phyloP scores from a whole-genome alignment of 2,113 vertebrate genomes.

The Cariama cristata region DNA sequence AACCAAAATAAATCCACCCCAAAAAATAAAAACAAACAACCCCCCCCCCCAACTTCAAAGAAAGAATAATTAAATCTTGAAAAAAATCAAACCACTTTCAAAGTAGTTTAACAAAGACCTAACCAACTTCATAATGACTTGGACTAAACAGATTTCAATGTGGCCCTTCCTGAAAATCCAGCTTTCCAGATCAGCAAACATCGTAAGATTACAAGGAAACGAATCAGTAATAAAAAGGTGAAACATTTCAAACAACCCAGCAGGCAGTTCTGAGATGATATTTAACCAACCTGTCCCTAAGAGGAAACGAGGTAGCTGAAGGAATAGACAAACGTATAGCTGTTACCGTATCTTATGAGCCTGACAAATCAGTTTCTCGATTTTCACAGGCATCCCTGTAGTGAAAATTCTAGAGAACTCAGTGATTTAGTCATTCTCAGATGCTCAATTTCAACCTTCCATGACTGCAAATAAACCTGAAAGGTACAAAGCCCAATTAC shows the following conservation, averaged over 20 bases:
- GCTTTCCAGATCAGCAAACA: constrained; percentile 1
- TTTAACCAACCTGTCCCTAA: background rate
- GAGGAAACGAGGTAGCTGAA: background rate
- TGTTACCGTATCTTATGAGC: background rate
- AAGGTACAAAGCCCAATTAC: background rate
- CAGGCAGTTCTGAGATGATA: background rate
- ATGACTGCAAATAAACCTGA: background rate
- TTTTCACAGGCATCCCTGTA: background rate
- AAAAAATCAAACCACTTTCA: background rate
- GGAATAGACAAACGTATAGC: background rate
- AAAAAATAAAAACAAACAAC: background rate
- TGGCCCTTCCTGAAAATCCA: background rate
- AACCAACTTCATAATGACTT: background rate
- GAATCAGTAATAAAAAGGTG: background rate
- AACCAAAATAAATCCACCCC: too few species aligned
- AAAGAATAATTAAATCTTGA: background rate
- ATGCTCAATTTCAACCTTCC: background rate
- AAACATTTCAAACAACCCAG: background rate
- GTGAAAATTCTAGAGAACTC: background rate
- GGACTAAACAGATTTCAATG: background rate
- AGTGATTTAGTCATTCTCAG: background rate
- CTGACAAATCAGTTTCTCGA: background rate
- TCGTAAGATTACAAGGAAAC: background rate
- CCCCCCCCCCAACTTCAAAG: background rate
- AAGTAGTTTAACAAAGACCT: background rate